phyloP scores from a whole-genome alignment of 2,888 invertebrate species.

The Nomada goodeniana region DNA sequence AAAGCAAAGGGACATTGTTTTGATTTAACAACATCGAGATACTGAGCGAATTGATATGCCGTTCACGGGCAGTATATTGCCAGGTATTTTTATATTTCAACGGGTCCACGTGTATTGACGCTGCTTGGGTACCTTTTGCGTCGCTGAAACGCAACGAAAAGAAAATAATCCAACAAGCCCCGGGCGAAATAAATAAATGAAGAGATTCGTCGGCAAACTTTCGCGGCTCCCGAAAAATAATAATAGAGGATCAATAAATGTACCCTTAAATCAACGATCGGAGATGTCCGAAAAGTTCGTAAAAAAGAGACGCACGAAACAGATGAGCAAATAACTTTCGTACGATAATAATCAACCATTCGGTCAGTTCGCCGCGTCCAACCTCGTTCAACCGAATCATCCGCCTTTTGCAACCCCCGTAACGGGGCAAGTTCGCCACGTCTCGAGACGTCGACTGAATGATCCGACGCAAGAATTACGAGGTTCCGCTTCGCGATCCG shows the following conservation, averaged over 20 bases:
- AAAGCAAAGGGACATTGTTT: neutral
- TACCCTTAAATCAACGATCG: too few species aligned
- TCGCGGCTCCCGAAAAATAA: too few species aligned
- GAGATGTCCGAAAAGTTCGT: too few species aligned
- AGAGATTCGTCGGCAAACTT: too few species aligned
- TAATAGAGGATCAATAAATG: too few species aligned
- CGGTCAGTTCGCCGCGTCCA: too few species aligned
- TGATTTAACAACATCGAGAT: neutral
- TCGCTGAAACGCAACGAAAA: too few species aligned
- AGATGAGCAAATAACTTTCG: neutral
- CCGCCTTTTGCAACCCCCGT: neutral
- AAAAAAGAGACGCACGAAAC: too few species aligned
- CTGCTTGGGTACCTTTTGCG: too few species aligned
- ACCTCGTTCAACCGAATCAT: neutral
- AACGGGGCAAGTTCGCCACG: neutral
- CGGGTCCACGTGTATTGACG: too few species aligned
- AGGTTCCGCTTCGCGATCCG: conserved; percentile 12
- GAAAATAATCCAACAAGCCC: neutral
- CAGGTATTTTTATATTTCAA: too few species aligned
- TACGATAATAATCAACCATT: neutral
- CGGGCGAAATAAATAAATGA: too few species aligned
- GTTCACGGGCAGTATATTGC: neutral
- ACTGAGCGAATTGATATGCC: neutral
- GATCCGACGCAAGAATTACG: conserved; percentile 25
- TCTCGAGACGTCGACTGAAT: conserved; percentile 7